Base-by-base conservation (phyloP, 2,797 vertebrate genomes). In the Leptodactylus fallax region DNA sequence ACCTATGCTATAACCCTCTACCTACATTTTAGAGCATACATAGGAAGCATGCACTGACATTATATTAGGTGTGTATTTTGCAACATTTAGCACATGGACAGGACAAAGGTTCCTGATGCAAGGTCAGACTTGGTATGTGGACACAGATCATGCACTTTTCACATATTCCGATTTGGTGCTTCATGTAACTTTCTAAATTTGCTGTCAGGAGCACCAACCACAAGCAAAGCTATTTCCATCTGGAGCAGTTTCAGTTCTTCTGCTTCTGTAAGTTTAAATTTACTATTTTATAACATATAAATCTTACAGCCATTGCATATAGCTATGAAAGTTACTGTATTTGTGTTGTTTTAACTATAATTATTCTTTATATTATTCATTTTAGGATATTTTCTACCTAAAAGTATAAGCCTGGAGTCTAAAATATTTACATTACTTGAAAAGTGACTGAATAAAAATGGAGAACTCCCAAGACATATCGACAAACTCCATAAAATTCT, bases 391-490 rank as follows among this genome's bases (percentile, higher is more conserved):
- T 53, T 53, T 12, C 7, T 8, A 45, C 19, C 17, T 55, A 19
- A 58, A 13, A 23, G 25, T 11, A 17, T 23, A 51, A 51, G 3
- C 51, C 23, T 19, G 81, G 45, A n/a, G 19, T 72, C 16, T 83
- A 51, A 47, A 71, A 53, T 67, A 4, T 67, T 69, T 23, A 23
- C 1, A n/a, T 58, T 55, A 3, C 17, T 61, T 76, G 21, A 58
- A 6, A 77, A 61, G 23, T 7, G 13, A 76, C 27, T 76, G 7
- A 23, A 23, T 23, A 27, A 81, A 60, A 63, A 87, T 79, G 87
- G 81, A 87, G 14, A 60, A 23, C 23, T 58, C n/a, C 7, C 58
- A 87, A 83, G 87, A 84, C 21, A 95, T 87, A 21, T 67, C 87
- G 51, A 84, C 14, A n/a, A 83, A 84, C n/a, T 21, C 51, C 10